Base-by-base conservation (phyloP, 2,888 invertebrate genomes). In the Drosophila aldrichi region DNA sequence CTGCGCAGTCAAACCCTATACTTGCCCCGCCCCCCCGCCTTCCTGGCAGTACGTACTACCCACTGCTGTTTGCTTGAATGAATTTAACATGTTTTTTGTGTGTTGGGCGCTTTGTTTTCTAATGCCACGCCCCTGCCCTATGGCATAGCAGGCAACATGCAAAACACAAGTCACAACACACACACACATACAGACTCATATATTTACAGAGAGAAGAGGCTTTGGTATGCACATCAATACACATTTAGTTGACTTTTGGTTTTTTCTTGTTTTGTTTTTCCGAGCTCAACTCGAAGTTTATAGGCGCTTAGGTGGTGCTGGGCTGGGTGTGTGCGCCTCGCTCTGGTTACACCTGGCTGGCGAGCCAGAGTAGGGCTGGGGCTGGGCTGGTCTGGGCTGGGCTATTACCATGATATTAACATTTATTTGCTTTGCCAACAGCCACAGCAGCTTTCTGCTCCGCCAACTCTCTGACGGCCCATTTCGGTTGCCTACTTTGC, bases 341-440 rank as follows among this genome's bases (percentile, higher is more conserved):
- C 79, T 52, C 38, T 38, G 36, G 74, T 58, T 79, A 69, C 85
- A 84, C 85, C 82, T 87, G 70, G 65, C 49, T 58, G 71, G 25
- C 60, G 29, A 34, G 72, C 74, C 78, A 88, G 36, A 5, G 36
- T 14, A 4, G 36, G n/a, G n/a, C n/a, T 8, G 40, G 8, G 40
- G 36, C 36, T 12, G 36, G n/a, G 36, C 36, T 12, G 36, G n/a
- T 9, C n/a, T 8, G 40, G 8, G 40, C 40, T 9, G 18, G 78
- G 84, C 77, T 81, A 88, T 88, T 88, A 81, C 70, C 84, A 86
- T 82, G 84, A 84, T 84, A 88, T 88, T 86, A 74, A 79, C 84
- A 88, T 88, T 86, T 89, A 88, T 88, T 89, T 84, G 72, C 70
- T 75, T 86, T 77, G 67, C 62, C 79, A 62, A 16, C 46, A 25